phyloP scores from a whole-genome alignment of 2,797 vertebrate species.

The Strix occidentalis region DNA sequence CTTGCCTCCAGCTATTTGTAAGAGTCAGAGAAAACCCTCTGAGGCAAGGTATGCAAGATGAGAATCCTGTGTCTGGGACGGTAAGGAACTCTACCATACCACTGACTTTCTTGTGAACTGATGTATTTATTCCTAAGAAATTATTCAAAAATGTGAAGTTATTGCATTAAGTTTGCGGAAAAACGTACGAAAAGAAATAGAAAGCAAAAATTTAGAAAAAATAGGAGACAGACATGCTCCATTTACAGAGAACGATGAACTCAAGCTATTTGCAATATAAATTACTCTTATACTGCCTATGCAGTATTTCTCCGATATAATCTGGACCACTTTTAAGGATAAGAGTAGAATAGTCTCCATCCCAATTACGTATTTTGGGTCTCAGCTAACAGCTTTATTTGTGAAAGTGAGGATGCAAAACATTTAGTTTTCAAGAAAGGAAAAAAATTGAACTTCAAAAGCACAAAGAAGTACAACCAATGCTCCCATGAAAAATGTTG shows the following conservation, averaged over 20 bases:
- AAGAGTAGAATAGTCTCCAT: slow-evolving; percentile 40
- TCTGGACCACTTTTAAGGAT: slow-evolving; percentile 8
- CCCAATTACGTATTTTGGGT: not conserved
- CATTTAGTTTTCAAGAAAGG: slow-evolving; percentile 2
- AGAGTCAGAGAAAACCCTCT: slow-evolving; percentile 38
- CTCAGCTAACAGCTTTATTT: slow-evolving; percentile 52
- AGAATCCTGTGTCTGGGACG: not conserved
- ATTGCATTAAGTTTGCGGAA: slow-evolving; percentile 34
- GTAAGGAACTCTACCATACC: not conserved
- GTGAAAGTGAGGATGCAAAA: slow-evolving; percentile 10
- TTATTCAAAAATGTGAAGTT: not conserved
- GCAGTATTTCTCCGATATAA: not conserved
- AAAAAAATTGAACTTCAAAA: slow-evolving; percentile 1
- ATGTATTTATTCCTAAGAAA: not conserved
- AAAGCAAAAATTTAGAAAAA: not conserved
- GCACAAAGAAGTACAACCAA: slow-evolving; percentile 29
- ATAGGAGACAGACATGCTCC: not conserved
- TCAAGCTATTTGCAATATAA: not conserved
- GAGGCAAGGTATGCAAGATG: not conserved
- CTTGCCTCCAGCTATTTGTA: not conserved
- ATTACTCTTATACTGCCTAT: not conserved
- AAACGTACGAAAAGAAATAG: not conserved
- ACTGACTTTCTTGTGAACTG: not conserved
- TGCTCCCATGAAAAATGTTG: slow-evolving; percentile 23
- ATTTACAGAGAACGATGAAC: not conserved